A percentile compares a stretch with the other conserved stretches of the same genome.
These are phyloP conservation scores for Syngnathus rostellatus DNA, from an alignment of 2,797 vertebrate genomes.

Conservation along the genomic window DNA sequence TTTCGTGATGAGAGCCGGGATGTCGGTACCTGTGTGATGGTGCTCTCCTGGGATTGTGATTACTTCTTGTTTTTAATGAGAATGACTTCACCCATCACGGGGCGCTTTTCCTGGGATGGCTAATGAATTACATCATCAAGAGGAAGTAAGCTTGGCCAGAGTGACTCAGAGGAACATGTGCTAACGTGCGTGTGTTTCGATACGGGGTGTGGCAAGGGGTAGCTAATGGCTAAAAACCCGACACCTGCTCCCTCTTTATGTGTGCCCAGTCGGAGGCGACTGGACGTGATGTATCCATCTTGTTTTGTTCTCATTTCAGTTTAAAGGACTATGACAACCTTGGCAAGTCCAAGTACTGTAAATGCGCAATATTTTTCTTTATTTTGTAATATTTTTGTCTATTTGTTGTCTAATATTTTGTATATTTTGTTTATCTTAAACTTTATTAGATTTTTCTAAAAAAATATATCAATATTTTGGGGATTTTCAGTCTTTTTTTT, in stretches of 20 bases:
- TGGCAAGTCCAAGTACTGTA: too few relatives aligned
- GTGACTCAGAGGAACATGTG: constrained; percentile 39
- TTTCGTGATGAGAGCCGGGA: too few relatives aligned
- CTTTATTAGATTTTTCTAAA: too few relatives aligned
- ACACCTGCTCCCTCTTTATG: constrained; percentile 55
- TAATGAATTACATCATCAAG: constrained; percentile 49
- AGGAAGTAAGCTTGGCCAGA: constrained; percentile 53
- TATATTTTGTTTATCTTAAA: too few relatives aligned
- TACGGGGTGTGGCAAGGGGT: constrained; percentile 17
- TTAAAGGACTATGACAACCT: background rate
- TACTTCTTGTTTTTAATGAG: constrained; percentile 20
- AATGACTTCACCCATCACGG: constrained; percentile 52
- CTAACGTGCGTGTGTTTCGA: constrained; percentile 12
- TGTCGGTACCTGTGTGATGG: background rate
- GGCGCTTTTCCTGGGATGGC: constrained; percentile 31
- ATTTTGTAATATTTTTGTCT: background rate
- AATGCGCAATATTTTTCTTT: background rate
- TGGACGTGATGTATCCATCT: constrained; percentile 28
- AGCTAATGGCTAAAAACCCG: constrained; percentile 47
- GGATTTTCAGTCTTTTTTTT: too few relatives aligned
- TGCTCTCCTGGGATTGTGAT: background rate
- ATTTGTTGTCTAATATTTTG: background rate
- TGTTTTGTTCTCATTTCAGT: background rate
- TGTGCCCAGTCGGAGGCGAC: constrained; percentile 7
- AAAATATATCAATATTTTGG: too few relatives aligned